Conservation (phyloP, 1,140 invertebrate species). For the Rhyzopertha dominica region DNA sequence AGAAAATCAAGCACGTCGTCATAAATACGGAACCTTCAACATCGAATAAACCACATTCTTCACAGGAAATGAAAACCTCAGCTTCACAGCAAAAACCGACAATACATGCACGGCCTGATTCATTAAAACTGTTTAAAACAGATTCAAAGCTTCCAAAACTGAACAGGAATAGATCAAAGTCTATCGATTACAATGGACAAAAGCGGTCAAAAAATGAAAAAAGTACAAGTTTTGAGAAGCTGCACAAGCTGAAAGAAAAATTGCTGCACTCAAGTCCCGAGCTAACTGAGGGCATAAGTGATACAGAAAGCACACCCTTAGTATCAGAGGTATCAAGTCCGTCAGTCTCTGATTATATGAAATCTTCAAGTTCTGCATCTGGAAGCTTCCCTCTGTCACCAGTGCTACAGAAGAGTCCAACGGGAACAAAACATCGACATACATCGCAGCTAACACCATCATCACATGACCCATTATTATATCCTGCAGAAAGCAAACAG, state of each 20-base stretch:
- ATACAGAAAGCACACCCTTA: conserved; percentile 46
- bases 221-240: conserved; percentile 39
- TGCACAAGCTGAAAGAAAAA: conserved; percentile 46
- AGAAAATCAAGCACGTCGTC: conserved; percentile 34
- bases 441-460: not conserved
- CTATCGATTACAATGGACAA: conserved; percentile 34
- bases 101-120: conserved; percentile 25
- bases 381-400: conserved; percentile 34
- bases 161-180: conserved; percentile 36
- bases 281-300: conserved; percentile 37
- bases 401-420: conserved; percentile 31
- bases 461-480: not conserved
- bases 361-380: conserved; percentile 29
- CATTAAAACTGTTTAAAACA: conserved; percentile 25
- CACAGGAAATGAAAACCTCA: conserved; percentile 18
- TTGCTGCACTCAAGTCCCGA: conserved; percentile 43
- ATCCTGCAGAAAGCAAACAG: not conserved
- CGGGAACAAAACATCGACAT: conserved; percentile 19
- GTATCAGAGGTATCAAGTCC: conserved; percentile 43
- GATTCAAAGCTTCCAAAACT: conserved; percentile 17
- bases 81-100: conserved; percentile 16
- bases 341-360: conserved; percentile 28
- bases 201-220: conserved; percentile 18
- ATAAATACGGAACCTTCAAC: conserved; percentile 29
- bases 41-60: conserved; percentile 19